phyloP scores from a whole-genome alignment of 2,797 vertebrate species.

The Picus viridis region DNA sequence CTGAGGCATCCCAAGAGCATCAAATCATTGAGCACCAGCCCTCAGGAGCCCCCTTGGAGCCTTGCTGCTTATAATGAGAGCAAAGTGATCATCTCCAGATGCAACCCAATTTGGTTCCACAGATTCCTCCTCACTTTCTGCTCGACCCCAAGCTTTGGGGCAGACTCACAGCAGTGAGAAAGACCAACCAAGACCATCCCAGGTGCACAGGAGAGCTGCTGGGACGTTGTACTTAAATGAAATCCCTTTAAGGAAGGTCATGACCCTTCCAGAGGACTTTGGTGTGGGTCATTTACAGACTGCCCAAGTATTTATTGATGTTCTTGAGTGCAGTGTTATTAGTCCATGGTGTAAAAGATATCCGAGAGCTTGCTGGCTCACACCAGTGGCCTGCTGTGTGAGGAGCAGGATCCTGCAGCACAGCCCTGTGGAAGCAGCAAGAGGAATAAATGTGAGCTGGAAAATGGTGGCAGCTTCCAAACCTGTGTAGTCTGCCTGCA shows the following conservation, averaged over 20 bases:
- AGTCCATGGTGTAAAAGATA: constrained; percentile 51
- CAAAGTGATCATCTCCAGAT: constrained; percentile 15
- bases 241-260: constrained; percentile 26
- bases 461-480: constrained; percentile 62
- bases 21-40: background rate
- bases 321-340: constrained; percentile 63
- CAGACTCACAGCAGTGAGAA: background rate
- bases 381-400: background rate
- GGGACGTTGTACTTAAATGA: constrained; percentile 13
- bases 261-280: background rate
- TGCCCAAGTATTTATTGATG: constrained; percentile 59
- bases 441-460: constrained; percentile 56
- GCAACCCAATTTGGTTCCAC: background rate
- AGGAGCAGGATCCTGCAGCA: constrained; percentile 42
- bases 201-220: background rate
- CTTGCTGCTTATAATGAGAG: background rate
- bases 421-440: constrained; percentile 42
- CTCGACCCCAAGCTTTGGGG: background rate
- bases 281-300: constrained; percentile 20
- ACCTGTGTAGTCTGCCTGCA: background rate
- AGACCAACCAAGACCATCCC: background rate
- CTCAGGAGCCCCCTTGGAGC: background rate
- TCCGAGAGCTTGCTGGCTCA: constrained; percentile 58
- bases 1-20: background rate
- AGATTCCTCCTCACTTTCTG: background rate